Evolutionary conservation across 1,140 invertebrate genomes (phyloP), one percentile per base, ranked within the genome.

Genomic region (Nephila pilipes): DNA sequence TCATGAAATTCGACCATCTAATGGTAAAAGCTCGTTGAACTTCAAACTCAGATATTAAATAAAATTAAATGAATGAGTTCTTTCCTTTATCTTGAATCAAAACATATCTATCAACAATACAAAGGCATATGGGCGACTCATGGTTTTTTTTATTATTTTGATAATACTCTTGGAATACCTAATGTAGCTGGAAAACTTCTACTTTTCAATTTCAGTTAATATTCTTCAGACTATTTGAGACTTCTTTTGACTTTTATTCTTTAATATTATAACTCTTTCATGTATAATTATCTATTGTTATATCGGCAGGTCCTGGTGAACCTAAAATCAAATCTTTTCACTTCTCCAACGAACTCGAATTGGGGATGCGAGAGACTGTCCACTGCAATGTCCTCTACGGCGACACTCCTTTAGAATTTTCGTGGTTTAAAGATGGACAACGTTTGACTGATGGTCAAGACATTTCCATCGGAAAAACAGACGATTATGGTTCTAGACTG

Each of bases 301-400:
- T 1, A 20, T 54, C 3, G 22, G 2, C 12, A 55, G 81, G 22
- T 55, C 22, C 54, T n/a, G 97, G 54, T 96, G 97, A 88, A 96
- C 97, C 81, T 96, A 97, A 94, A 87, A 36, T 87, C 3, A 87
- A 87, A 38, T 38, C 57, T 2, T 60, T 87, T 14, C 85, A 63
- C 20, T 87, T 87, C 29, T 87, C 85, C n/a, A 60, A 58, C 12
- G 85, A 87, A 2, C 20, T 87, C 20, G 85, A 60, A 1, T 22
- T 32, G 10, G 97, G 97, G 57, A 97, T 96, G 92, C 95, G 96
- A 93, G 96, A 96, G 55, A 96, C 96, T 94, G 95, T 97, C 55
- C 96, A 96, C 12, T 94, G 94, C 79, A n/a, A 85, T 22, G 92
- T 94, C 10, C 63, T 90, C 1, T 81, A 90, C 46, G 94, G 94